Base-by-base conservation (phyloP, 92 coral and sea anemone species). In the Scolanthus callimorphus region DNA sequence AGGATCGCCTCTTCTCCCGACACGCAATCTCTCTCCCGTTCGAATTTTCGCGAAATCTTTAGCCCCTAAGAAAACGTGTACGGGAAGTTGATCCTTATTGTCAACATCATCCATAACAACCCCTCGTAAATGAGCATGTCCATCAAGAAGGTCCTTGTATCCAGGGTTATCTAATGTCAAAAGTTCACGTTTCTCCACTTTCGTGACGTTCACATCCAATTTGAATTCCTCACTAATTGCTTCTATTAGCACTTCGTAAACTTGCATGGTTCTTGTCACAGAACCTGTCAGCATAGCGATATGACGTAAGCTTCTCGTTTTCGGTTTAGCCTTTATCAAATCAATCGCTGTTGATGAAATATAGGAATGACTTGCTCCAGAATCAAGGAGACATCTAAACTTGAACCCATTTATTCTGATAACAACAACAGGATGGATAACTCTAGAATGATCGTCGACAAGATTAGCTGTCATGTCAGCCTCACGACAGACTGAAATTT, bases 301-400 rank as follows among this genome's bases (percentile, higher is more conserved):
- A n/a, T n/a, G n/a, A n/a, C n/a, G n/a, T n/a, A n/a, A n/a, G n/a
- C n/a, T n/a, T n/a, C n/a, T n/a, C n/a, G n/a, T n/a, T n/a, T n/a
- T n/a, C n/a, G 79, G 30, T 74, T 60, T 60, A 38, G 85, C 85
- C 51, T 81, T 71, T 2, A 59, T 69, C 31, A 81, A 61, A 17
- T 63, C 71, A 26, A 75, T 48, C 2, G 57, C 63, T n/a, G 83
- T 80, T 0, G 88, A 80, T 15, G 89, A 86, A 3, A 72, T 84
- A 24, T 75, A 79, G 11, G 73, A 77, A 81, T 62, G 88, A 73
- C 88, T 77, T 31, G 85, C 82, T 51, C 85, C 85, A 60, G 56
- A 75, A 76, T 80, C 94, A 55, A 74, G 58, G 8, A 85, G 48
- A 11, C 77, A 80, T 9, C 84, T 56, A 56, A 77, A 86, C 59